phyloP scores from a whole-genome alignment of 64 coral and sea anemone genomes.

The Dendronephthya gigantea region DNA sequence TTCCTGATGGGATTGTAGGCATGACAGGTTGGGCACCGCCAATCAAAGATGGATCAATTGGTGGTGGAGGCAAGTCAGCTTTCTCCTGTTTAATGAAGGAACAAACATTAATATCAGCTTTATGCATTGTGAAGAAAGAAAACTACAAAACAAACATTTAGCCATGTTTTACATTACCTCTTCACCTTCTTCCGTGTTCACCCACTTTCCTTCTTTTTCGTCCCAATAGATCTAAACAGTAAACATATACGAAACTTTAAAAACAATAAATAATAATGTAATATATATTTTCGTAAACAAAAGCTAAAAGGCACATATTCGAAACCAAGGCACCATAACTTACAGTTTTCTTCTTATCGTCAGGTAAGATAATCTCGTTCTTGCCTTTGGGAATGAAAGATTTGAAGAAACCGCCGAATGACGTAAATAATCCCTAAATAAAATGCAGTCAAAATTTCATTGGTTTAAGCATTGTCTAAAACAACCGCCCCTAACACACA shows the following conservation, averaged over 20 bases:
- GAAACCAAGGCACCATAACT: not conserved
- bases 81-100: constrained; percentile 24
- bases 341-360: constrained; percentile 56
- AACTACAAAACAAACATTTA: not conserved
- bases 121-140: too few species aligned
- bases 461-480: too few species aligned
- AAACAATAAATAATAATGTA: too few species aligned
- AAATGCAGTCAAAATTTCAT: not conserved
- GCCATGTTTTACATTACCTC: constrained; percentile 23
- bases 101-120: not conserved
- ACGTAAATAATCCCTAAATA: constrained; percentile 40
- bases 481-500: too few species aligned
- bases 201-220: constrained; percentile 48
- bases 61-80: constrained; percentile 51
- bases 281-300: constrained; percentile 11
- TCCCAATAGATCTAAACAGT: constrained; percentile 51
- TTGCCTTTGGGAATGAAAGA: constrained; percentile 39
- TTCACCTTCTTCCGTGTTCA: constrained; percentile 45
- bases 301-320: too few species aligned
- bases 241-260: not conserved
- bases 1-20: not conserved
- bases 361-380: constrained; percentile 55
- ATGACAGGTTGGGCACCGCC: not conserved
- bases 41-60: constrained; percentile 40
- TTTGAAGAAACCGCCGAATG: constrained; percentile 31